These are phyloP conservation scores for Apogon hyalosoma DNA, from an alignment of 2,797 vertebrate genomes.

Conservation along the genomic window DNA sequence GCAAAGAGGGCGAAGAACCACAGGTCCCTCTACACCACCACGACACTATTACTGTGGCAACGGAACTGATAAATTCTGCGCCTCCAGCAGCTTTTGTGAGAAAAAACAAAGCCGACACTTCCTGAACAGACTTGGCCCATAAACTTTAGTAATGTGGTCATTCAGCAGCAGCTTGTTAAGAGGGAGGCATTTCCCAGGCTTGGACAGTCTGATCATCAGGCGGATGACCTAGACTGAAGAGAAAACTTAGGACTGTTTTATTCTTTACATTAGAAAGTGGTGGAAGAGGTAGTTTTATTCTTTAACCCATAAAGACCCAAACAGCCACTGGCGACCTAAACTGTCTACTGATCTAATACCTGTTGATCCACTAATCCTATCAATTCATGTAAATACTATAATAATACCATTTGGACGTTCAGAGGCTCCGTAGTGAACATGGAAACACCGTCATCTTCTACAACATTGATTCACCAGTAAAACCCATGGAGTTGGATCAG, in stretches of 20 bases:
- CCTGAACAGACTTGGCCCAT: constrained; percentile 62
- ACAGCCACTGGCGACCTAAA: too few relatives aligned
- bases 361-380: too few relatives aligned
- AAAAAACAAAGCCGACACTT: constrained; percentile 74
- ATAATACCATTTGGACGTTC: too few relatives aligned
- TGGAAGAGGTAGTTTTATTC: too few relatives aligned
- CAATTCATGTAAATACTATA: too few relatives aligned
- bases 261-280: constrained; percentile 25
- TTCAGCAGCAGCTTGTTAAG: constrained; percentile 49
- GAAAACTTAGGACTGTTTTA: constrained; percentile 37
- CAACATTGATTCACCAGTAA: too few relatives aligned
- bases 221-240: constrained; percentile 1
- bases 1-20: constrained; percentile 33
- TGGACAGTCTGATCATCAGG: not conserved
- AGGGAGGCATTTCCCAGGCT: constrained; percentile 56
- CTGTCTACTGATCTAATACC: too few relatives aligned
- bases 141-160: constrained; percentile 64
- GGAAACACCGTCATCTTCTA: too few relatives aligned
- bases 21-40: constrained; percentile 37
- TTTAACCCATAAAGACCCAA: too few relatives aligned
- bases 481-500: too few relatives aligned
- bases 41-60: constrained; percentile 71
- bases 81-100: constrained; percentile 73
- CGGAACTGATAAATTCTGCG: constrained; percentile 67
- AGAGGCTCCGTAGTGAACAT: too few relatives aligned